A percentile compares a stretch with the other conserved stretches of the same genome.
Conservation (phyloP, 2,797 vertebrate species). For the Argya squamiceps region DNA sequence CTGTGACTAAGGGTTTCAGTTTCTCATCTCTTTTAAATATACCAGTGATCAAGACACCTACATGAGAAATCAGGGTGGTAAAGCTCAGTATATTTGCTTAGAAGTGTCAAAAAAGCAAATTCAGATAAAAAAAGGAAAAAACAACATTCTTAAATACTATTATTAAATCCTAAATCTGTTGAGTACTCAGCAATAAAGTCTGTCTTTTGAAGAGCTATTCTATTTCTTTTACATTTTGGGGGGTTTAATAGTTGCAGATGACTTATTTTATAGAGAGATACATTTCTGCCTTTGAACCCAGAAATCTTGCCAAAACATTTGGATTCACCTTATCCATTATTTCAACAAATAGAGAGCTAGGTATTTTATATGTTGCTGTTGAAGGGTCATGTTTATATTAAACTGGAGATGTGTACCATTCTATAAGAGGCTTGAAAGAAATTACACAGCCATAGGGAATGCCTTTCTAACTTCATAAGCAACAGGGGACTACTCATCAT, state of each 20-base stretch:
- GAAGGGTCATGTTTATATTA: slow-evolving; percentile 33
- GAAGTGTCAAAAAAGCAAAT: neutral
- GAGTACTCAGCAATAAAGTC: neutral
- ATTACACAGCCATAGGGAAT: neutral
- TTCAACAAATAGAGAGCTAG: slow-evolving; percentile 29
- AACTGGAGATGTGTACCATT: slow-evolving; percentile 12
- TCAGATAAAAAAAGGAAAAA: neutral
- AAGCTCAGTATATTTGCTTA: neutral
- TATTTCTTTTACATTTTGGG: neutral
- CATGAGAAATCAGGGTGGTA: accelerated
- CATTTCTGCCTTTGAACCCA: neutral
- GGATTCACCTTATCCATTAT: slow-evolving; percentile 33
- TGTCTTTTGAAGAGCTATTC: neutral
- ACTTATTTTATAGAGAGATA: slow-evolving; percentile 9
- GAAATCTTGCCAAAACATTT: slow-evolving; percentile 44
- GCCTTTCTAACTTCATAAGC: slow-evolving; percentile 43
- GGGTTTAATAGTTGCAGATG: neutral
- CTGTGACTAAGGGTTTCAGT: neutral
- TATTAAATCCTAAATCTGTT: neutral
- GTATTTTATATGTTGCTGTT: slow-evolving; percentile 30
- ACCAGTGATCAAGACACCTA: neutral
- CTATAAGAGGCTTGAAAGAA: slow-evolving; percentile 39
- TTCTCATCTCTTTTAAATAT: neutral
- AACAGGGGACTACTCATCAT: neutral
- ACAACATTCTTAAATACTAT: neutral